Evolutionary conservation across 1,140 invertebrate genomes (phyloP), one percentile per base, ranked within the genome.

Genomic region (Heterodera schachtii): DNA sequence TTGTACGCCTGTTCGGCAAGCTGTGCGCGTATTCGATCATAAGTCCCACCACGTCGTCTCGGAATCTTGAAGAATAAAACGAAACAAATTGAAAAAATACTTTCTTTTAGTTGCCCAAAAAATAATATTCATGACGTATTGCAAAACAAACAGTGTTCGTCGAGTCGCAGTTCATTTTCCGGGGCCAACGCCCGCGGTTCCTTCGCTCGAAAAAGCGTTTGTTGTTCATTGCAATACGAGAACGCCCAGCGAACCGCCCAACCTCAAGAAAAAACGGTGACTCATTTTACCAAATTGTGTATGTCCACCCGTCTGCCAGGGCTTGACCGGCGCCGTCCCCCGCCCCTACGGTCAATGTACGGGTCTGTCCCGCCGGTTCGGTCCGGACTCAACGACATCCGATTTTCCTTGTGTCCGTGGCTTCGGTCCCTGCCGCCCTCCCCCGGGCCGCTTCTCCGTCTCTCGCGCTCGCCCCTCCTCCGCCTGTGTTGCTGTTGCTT

Each of bases 21-120:
- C 52, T 76, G 46, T 41, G 75, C 31, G 16, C 52, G 44, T 57
- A 76, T 76, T 76, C 75, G 52, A 43, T 78, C 76, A 43, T 6
- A 64, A 13, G 57, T 66, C 31, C 75, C 76, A 5, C 67, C 76
- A 41, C 76, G 60, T 57, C 60, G 67, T 67, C 46, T 78, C n/a
- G 64, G 76, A 1, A 78, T 67, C n/a, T 71, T 44, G n/a, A n/a
- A n/a, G n/a, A n/a, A n/a, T n/a, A n/a, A 1, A 3, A 16, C 13
- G 57, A 19, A 60, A 60, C 1, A 60, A 60, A 60, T 16, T 60
- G 57, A 60, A 16, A 3, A 16, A 11, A 19, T 60, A 11, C 11
- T n/a, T 19, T 1, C 57, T n/a, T n/a, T n/a, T n/a, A n/a, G n/a
- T n/a, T n/a, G n/a, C n/a, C n/a, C n/a, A n/a, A n/a, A n/a, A n/a